These are phyloP conservation scores for Ophioninae sp. DNA, from an alignment of 2,888 invertebrate genomes.

Conservation along the genomic window DNA sequence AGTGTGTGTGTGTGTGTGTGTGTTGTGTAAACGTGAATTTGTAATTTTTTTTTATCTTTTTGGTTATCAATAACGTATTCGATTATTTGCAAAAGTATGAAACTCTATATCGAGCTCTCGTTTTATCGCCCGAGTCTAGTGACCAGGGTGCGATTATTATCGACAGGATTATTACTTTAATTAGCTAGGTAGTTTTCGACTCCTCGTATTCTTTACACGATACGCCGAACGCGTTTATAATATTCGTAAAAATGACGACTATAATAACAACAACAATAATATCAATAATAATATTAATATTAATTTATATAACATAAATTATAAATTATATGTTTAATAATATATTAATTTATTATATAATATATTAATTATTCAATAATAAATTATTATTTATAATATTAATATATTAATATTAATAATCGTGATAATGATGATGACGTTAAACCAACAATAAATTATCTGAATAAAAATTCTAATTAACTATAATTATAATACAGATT, in stretches of 20 bases:
- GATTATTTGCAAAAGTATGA: conserved; percentile 81
- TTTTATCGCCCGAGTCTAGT: conserved; percentile 70
- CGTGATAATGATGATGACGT: conserved; percentile 28
- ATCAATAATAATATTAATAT: conserved; percentile 36
- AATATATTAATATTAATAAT: conserved; percentile 51
- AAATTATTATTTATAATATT: conserved; percentile 28
- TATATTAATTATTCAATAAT: too few species aligned
- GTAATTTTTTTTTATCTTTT: not conserved
- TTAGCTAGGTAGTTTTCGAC: conserved; percentile 61
- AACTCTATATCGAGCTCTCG: conserved; percentile 76
- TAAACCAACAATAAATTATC: conserved; percentile 17
- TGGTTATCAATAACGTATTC: conserved; percentile 68
- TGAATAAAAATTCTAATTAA: conserved; percentile 31
- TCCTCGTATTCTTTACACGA: conserved; percentile 62
- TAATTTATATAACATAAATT: too few species aligned
- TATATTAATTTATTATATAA: too few species aligned
- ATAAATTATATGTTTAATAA: too few species aligned
- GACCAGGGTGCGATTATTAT: conserved; percentile 77
- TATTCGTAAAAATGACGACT: conserved; percentile 41
- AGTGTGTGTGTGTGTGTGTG: conserved; percentile 59
- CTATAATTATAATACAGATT: conserved; percentile 56
- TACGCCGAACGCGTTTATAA: conserved; percentile 64
- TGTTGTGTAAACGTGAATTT: not conserved
- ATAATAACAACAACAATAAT: not conserved
- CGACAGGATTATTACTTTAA: conserved; percentile 70